These are phyloP conservation scores for Molossus alvarezi DNA, from an alignment of 2,797 vertebrate species.

Conservation along the genomic window DNA sequence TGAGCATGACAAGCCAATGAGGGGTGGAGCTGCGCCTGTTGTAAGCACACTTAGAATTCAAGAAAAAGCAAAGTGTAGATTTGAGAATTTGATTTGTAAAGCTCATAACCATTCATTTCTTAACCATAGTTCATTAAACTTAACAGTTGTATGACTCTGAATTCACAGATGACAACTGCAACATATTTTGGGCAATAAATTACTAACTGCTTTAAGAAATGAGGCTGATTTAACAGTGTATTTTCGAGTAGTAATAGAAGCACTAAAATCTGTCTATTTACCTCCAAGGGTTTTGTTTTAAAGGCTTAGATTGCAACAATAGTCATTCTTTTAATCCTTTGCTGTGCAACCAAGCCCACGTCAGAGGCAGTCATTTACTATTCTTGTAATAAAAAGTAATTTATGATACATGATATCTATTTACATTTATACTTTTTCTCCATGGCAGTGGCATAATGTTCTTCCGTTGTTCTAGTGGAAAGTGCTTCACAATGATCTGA, in stretches of 20 bases:
- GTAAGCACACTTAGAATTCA: conserved; percentile 79
- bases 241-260: conserved; percentile 84
- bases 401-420: conserved; percentile 80
- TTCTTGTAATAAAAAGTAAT: conserved; percentile 88
- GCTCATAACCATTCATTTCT: conserved; percentile 84
- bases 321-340: conserved; percentile 87
- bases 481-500: conserved; percentile 78
- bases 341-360: conserved; percentile 73
- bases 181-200: conserved; percentile 87
- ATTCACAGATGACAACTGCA: conserved; percentile 79
- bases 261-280: conserved; percentile 83
- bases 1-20: conserved; percentile 76
- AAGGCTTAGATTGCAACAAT: conserved; percentile 84
- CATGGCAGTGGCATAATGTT: conserved; percentile 79
- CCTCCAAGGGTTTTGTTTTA: conserved; percentile 87
- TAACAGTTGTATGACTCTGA: conserved; percentile 84
- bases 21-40: conserved; percentile 67
- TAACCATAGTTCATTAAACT: conserved; percentile 81
- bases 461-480: conserved; percentile 78
- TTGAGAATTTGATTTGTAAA: conserved; percentile 81
- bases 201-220: conserved; percentile 87
- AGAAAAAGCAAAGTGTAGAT: conserved; percentile 76
- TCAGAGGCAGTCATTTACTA: conserved; percentile 84
- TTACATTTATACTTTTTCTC: conserved; percentile 82
- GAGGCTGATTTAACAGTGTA: conserved; percentile 83